Conservation (phyloP, 2,797 vertebrate species). For the Monodelphis domestica region DNA sequence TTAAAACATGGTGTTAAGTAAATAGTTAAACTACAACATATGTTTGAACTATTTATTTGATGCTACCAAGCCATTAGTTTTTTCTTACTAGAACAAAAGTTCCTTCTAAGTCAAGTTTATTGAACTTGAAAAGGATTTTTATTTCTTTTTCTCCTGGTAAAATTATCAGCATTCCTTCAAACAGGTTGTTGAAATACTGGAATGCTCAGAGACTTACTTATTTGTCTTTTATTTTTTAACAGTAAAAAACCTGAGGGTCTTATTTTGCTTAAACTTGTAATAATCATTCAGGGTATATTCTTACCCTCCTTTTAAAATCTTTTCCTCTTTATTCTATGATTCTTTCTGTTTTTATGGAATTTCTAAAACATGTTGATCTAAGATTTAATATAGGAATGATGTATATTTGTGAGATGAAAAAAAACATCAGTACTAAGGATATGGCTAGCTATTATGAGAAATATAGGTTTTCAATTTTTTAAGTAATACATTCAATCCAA, state of each 20-base stretch:
- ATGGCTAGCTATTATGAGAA: slow-evolving; percentile 23
- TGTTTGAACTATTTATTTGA: slow-evolving; percentile 21
- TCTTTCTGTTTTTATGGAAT: slow-evolving; percentile 30
- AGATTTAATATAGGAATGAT: slow-evolving; percentile 14
- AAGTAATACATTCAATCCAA: slow-evolving; percentile 31
- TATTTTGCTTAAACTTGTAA: slow-evolving; percentile 11
- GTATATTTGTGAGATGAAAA: slow-evolving; percentile 22
- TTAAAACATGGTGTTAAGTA: slow-evolving; percentile 1
- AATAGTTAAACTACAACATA: background rate
- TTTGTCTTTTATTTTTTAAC: background rate
- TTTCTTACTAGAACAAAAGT: background rate
- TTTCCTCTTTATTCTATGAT: background rate
- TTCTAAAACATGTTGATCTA: slow-evolving; percentile 15
- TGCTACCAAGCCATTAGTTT: slow-evolving; percentile 1
- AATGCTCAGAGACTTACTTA: background rate
- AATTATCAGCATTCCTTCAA: background rate
- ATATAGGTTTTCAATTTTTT: slow-evolving; percentile 21
- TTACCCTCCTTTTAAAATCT: background rate
- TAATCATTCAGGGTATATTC: background rate
- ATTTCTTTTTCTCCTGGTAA: background rate
- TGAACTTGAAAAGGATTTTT: slow-evolving; percentile 35
- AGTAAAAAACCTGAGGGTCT: slow-evolving; percentile 7
- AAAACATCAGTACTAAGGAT: slow-evolving; percentile 1
- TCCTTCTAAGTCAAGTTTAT: slow-evolving; percentile 15
- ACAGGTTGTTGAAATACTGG: background rate